A percentile compares a stretch with the other conserved stretches of the same genome.
Evolutionary conservation across 2,797 vertebrate species (phyloP).

Genomic region (Xyrichtys novacula): DNA sequence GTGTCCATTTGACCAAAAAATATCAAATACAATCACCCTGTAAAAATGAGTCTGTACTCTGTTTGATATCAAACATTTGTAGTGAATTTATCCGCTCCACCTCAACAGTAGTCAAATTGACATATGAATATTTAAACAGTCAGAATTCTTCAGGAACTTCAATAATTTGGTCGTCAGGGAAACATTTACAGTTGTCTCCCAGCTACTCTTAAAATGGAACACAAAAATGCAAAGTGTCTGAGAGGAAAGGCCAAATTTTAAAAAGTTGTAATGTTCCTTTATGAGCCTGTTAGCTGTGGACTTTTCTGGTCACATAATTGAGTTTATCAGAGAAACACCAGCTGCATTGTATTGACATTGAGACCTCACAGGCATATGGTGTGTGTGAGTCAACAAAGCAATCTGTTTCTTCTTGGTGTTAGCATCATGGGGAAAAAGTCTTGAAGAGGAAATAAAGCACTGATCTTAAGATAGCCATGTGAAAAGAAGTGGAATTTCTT

Average conservation of each 20-base stretch:
- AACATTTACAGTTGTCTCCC: slow-evolving; percentile 13
- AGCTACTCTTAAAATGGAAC: slow-evolving; percentile 17
- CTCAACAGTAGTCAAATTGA: neutral
- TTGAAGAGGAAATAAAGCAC: slow-evolving; percentile 2
- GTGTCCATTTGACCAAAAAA: slow-evolving; percentile 9
- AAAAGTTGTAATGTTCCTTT: slow-evolving; percentile 18
- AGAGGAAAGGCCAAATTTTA: slow-evolving; percentile 26
- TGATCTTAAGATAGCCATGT: slow-evolving; percentile 1
- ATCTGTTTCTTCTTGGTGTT: slow-evolving; percentile 9
- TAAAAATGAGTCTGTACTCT: neutral
- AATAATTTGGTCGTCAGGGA: neutral
- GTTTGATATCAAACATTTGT: neutral
- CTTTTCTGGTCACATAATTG: slow-evolving; percentile 6
- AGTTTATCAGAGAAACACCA: slow-evolving; percentile 14
- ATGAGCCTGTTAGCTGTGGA: neutral
- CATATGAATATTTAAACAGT: slow-evolving; percentile 4
- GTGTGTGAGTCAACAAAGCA: slow-evolving; percentile 28
- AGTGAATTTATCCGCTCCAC: neutral
- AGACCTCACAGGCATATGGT: slow-evolving; percentile 12
- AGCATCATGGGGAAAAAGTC: slow-evolving; percentile 1
- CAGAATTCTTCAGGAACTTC: neutral
- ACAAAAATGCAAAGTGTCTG: slow-evolving; percentile 8
- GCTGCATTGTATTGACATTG: slow-evolving; percentile 22
- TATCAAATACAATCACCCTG: neutral
- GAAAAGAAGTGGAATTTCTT: neutral